phyloP scores from a whole-genome alignment of 2,797 vertebrate genomes.

The Galagoides demidoff region DNA sequence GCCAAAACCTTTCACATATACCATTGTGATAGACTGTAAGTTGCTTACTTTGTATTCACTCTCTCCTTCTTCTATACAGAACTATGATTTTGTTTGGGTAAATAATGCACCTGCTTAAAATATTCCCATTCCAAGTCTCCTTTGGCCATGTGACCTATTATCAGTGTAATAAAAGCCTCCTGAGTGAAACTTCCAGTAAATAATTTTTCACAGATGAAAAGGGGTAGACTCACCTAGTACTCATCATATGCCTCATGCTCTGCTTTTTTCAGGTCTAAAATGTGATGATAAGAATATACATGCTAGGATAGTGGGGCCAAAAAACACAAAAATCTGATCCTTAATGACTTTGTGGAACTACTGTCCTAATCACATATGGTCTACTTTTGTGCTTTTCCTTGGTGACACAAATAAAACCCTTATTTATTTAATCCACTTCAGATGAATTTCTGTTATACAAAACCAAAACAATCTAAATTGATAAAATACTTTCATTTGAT shows the following conservation, averaged over 20 bases:
- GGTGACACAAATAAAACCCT: neutral
- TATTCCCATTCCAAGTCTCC: neutral
- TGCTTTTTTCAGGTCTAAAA: neutral
- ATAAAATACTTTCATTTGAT: slow-evolving; percentile 9
- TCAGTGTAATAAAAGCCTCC: neutral
- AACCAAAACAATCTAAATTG: neutral
- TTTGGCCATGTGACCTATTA: neutral
- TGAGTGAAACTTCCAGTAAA: neutral
- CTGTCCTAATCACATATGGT: neutral
- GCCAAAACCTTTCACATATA: neutral
- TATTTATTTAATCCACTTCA: neutral
- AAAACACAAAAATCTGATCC: neutral
- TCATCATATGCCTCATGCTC: neutral
- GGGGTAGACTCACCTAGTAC: neutral
- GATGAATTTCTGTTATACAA: neutral
- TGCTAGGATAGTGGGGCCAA: neutral
- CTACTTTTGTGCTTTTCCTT: neutral
- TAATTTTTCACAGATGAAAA: neutral
- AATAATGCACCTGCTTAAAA: neutral
- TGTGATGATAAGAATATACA: neutral
- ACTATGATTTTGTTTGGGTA: neutral
- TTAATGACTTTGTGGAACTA: neutral
- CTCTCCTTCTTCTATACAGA: neutral
- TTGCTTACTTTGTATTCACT: neutral
- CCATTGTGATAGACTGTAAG: neutral